phyloP scores from a whole-genome alignment of 2,888 invertebrate genomes.

The Phyllotreta striolata region DNA sequence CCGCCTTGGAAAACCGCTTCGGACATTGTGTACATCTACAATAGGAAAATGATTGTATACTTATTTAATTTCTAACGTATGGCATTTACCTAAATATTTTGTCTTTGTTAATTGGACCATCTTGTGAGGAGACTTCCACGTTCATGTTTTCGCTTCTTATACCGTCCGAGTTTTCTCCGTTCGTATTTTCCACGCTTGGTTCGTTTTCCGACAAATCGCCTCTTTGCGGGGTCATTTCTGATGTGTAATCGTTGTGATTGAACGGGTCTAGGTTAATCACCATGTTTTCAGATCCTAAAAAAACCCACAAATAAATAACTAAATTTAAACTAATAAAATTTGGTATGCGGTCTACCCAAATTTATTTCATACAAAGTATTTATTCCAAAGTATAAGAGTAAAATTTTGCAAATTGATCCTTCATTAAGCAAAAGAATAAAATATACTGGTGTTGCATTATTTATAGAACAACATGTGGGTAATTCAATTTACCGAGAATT shows the following conservation, averaged over 20 bases:
- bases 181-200: conserved; percentile 33
- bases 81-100: conserved; percentile 24
- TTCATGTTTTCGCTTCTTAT: conserved; percentile 11
- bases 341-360: too few species aligned
- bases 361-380: too few species aligned
- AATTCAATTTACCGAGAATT: too few species aligned
- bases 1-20: conserved; percentile 51
- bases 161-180: conserved; percentile 28
- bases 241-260: conserved; percentile 58
- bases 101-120: background rate
- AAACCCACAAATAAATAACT: too few species aligned
- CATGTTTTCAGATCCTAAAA: conserved; percentile 62
- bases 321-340: too few species aligned
- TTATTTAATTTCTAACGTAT: conserved; percentile 1
- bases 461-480: too few species aligned
- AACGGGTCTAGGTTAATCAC: conserved; percentile 70
- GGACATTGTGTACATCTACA: conserved; percentile 45
- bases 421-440: too few species aligned
- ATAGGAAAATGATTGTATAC: background rate
- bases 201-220: conserved; percentile 46
- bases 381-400: too few species aligned
- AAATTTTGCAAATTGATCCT: too few species aligned
- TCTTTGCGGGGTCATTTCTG: conserved; percentile 46
- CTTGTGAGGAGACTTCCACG: background rate
- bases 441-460: too few species aligned